Evolutionary conservation across 2,113 vertebrate genomes (phyloP).

Genomic region (Rallus limicola): DNA sequence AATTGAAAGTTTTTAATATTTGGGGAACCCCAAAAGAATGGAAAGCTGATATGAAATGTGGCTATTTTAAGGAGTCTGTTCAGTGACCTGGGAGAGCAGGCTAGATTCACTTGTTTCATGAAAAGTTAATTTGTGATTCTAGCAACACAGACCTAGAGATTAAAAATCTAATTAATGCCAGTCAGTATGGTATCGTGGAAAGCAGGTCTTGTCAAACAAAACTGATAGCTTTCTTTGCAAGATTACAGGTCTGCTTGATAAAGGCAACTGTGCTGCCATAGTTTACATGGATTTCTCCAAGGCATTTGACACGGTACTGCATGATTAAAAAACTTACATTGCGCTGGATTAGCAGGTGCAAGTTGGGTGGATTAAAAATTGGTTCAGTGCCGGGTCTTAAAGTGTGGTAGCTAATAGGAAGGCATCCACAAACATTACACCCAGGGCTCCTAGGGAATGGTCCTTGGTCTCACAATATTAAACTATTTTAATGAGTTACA

Average conservation of each 20-base stretch:
- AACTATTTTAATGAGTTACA: not conserved
- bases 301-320: not conserved
- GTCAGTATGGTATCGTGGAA: conserved; percentile 10
- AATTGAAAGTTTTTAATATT: not conserved
- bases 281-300: conserved; percentile 51
- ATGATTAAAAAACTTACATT: not conserved
- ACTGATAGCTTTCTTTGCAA: conserved; percentile 13
- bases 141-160: conserved; percentile 15
- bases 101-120: not conserved
- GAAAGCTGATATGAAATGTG: not conserved
- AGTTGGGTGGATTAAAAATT: not conserved
- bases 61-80: not conserved
- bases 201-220: conserved; percentile 16
- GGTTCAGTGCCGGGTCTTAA: not conserved
- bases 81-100: not conserved
- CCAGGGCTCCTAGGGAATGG: not conserved
- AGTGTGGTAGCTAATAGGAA: not conserved
- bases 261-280: conserved; percentile 20
- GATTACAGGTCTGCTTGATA: conserved; percentile 31
- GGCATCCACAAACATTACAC: not conserved
- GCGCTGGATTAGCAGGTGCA: not conserved
- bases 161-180: conserved; percentile 48
- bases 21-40: not conserved
- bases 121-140: conserved; percentile 32
- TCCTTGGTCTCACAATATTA: not conserved